Conservation (phyloP, 2,888 invertebrate genomes). For the Xestia xanthographa region DNA sequence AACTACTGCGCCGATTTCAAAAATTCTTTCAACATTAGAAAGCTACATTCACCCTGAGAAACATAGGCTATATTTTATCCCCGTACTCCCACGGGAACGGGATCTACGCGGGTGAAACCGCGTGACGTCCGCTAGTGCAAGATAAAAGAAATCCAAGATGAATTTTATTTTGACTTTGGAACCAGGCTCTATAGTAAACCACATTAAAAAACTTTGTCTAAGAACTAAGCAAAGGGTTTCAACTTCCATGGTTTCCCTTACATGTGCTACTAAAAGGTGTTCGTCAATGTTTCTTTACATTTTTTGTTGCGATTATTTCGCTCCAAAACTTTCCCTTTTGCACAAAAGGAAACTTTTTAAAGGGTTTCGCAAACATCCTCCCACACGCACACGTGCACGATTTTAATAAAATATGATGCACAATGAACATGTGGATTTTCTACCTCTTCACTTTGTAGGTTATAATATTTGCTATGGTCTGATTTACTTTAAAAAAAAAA, state of each 20-base stretch:
- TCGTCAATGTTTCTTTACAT: constrained; percentile 67
- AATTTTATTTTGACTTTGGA: constrained; percentile 2
- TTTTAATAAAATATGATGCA: constrained; percentile 9
- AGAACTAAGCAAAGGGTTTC: constrained; percentile 75
- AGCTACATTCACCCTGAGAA: too few species aligned
- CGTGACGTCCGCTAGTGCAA: too few species aligned
- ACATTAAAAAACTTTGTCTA: constrained; percentile 8
- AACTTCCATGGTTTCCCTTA: constrained; percentile 64
- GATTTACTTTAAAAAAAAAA: background rate
- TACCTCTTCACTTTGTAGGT: background rate
- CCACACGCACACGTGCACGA: constrained; percentile 76
- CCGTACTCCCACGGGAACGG: too few species aligned
- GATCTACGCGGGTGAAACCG: too few species aligned
- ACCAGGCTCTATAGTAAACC: background rate
- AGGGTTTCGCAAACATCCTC: constrained; percentile 88
- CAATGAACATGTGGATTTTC: constrained; percentile 1
- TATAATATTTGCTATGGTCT: background rate
- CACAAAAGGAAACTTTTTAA: constrained; percentile 82
- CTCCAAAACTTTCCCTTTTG: constrained; percentile 85
- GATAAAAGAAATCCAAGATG: background rate
- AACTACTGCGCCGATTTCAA: too few species aligned
- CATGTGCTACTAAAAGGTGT: constrained; percentile 79
- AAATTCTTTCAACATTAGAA: too few species aligned
- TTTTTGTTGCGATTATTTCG: constrained; percentile 83
- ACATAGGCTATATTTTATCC: too few species aligned